phyloP scores from a whole-genome alignment of 2,113 vertebrate species.

The Anser cygnoides region DNA sequence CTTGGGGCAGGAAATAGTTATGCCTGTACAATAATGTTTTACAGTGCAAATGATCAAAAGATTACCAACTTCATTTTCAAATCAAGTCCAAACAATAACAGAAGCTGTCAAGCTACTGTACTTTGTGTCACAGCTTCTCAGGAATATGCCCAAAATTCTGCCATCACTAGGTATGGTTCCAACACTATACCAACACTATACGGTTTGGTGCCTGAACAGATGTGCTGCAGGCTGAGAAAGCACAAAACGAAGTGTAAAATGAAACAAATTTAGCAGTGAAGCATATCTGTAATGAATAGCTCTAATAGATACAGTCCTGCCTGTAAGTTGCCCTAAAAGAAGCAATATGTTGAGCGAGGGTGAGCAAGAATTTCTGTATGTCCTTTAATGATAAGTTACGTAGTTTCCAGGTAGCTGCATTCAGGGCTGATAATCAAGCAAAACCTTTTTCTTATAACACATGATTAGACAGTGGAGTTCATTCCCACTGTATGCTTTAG shows the following conservation, averaged over 20 bases:
- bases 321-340: neutral
- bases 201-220: neutral
- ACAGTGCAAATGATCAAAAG: conserved; percentile 48
- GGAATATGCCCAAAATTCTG: neutral
- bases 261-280: neutral
- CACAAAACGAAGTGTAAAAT: neutral
- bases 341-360: neutral
- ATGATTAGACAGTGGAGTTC: neutral
- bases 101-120: neutral
- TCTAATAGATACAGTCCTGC: neutral
- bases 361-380: neutral
- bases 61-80: conserved; percentile 17
- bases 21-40: conserved; percentile 25
- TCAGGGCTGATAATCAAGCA: neutral
- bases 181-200: neutral
- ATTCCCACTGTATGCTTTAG: neutral
- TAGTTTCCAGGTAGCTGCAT: neutral
- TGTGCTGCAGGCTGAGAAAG: neutral
- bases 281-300: neutral
- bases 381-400: neutral
- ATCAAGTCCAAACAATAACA: conserved; percentile 29
- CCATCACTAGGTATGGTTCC: neutral
- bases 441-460: neutral
- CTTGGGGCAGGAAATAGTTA: conserved; percentile 36
- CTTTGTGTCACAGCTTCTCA: conserved; percentile 10